These are phyloP conservation scores for Ceratosolen solmsi DNA, from an alignment of 1,140 invertebrate species.

Conservation along the genomic window DNA sequence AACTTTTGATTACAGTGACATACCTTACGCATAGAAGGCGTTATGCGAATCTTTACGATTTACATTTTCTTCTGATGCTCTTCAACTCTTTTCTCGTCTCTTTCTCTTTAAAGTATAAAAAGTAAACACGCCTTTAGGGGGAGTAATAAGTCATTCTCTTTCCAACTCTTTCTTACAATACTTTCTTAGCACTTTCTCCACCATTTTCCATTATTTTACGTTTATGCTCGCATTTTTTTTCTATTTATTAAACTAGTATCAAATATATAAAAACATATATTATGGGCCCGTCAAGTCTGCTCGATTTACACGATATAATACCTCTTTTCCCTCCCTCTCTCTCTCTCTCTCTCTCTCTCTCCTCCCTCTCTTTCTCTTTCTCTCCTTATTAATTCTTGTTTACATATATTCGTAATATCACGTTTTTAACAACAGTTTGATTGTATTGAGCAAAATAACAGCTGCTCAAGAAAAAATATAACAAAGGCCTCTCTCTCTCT, in stretches of 20 bases:
- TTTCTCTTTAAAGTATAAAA: constrained; percentile 64
- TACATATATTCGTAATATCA: constrained; percentile 65
- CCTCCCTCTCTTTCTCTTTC: neutral
- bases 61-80: constrained; percentile 50
- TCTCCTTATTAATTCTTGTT: constrained; percentile 52
- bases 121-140: constrained; percentile 59
- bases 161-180: constrained; percentile 17
- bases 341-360: constrained; percentile 29
- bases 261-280: constrained; percentile 72
- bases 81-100: constrained; percentile 46
- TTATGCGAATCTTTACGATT: no score
- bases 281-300: constrained; percentile 67
- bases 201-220: constrained; percentile 43
- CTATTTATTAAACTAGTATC: constrained; percentile 70
- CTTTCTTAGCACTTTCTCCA: constrained; percentile 38
- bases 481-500: constrained; percentile 52
- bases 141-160: constrained; percentile 61
- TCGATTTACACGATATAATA: constrained; percentile 68
- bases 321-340: constrained; percentile 56
- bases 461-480: constrained; percentile 60
- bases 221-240: constrained; percentile 58
- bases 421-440: constrained; percentile 65
- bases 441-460: constrained; percentile 65
- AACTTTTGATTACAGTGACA: neutral
- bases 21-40: neutral